phyloP scores from a whole-genome alignment of 1,140 invertebrate genomes.

The Halictus rubicundus region DNA sequence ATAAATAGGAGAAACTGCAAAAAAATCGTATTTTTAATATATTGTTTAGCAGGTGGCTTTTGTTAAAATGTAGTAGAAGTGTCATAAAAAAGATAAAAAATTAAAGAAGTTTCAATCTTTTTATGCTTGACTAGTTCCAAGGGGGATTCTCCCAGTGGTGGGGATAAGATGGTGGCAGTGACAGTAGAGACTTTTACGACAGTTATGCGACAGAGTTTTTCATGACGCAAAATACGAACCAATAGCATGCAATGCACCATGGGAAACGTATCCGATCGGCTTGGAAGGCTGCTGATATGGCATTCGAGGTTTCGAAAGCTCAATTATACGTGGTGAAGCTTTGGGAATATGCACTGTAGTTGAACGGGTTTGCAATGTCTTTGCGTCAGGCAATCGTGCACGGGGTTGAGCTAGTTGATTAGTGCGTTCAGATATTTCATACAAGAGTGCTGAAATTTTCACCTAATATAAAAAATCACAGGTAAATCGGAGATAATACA shows the following conservation, averaged over 20 bases:
- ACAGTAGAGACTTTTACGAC: too few relatives aligned
- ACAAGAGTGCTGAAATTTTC: constrained; percentile 42
- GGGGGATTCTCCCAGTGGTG: too few relatives aligned
- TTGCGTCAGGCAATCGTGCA: not conserved
- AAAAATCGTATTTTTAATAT: too few relatives aligned
- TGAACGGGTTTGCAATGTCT: not conserved
- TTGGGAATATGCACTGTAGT: constrained; percentile 7
- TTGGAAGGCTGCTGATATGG: constrained; percentile 19
- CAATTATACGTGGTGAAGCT: constrained; percentile 14
- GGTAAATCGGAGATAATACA: too few relatives aligned
- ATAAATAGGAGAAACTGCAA: too few relatives aligned
- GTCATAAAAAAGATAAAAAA: too few relatives aligned
- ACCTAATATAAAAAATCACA: constrained; percentile 28
- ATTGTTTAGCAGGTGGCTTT: too few relatives aligned
- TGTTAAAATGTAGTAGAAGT: too few relatives aligned
- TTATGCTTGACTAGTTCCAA: too few relatives aligned
- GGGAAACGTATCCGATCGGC: constrained; percentile 22
- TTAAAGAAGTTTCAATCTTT: too few relatives aligned
- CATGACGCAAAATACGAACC: constrained; percentile 28
- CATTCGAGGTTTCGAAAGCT: constrained; percentile 49
- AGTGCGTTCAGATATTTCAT: constrained; percentile 56
- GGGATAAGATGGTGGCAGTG: too few relatives aligned
- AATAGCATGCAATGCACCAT: constrained; percentile 33
- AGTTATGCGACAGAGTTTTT: too few relatives aligned
- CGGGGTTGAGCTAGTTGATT: constrained; percentile 50